Percentiles rank a stretch among this genome's conserved stretches.
Evolutionary conservation across 2,888 invertebrate species (phyloP).

Genomic region (Apamea epomidion): DNA sequence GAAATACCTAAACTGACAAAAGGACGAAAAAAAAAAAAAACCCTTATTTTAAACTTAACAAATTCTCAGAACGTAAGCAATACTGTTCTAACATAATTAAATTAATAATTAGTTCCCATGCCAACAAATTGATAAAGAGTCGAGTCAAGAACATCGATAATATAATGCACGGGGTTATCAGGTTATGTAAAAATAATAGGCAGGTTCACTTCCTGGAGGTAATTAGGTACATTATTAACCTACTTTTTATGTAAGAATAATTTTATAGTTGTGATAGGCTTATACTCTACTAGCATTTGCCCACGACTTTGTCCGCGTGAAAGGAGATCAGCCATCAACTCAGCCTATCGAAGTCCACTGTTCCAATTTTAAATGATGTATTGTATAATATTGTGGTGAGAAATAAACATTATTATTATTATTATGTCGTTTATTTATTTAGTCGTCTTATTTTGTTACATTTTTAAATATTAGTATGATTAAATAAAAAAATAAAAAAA

Average conservation of each 20-base stretch:
- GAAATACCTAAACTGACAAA: background rate
- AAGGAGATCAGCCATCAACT: no score
- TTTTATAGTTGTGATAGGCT: background rate
- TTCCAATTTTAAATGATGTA: no score
- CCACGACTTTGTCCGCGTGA: no score
- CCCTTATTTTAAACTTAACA: background rate
- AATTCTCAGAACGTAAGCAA: slow-evolving; percentile 21
- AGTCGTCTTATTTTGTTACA: no score
- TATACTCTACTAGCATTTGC: background rate
- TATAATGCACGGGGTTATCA: slow-evolving; percentile 49
- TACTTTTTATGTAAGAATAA: slow-evolving; percentile 27
- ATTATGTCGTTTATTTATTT: no score
- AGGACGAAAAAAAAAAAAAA: background rate
- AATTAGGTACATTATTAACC: slow-evolving; percentile 53
- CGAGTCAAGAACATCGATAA: slow-evolving; percentile 37
- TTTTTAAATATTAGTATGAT: no score
- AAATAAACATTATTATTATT: no score
- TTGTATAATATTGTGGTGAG: no score
- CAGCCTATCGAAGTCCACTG: no score
- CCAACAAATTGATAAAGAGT: slow-evolving; percentile 18
- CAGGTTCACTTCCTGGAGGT: slow-evolving; percentile 55
- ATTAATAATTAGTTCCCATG: slow-evolving; percentile 25
- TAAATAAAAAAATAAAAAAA: no score
- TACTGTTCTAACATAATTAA: background rate
- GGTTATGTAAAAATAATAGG: slow-evolving; percentile 40